phyloP scores from a whole-genome alignment of 1,140 invertebrate species.

The Hycleus phaleratus region DNA sequence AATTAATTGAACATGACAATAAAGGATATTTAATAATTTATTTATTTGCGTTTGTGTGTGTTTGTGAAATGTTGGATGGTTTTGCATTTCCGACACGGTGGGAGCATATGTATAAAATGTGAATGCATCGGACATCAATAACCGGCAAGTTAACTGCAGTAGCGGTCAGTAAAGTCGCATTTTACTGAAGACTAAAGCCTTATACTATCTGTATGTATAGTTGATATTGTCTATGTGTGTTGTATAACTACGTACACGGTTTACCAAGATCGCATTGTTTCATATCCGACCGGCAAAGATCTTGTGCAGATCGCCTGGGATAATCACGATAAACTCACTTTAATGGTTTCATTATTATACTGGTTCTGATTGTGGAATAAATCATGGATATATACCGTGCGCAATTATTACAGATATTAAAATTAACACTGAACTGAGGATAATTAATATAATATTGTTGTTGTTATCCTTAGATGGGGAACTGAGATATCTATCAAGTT shows the following conservation, averaged over 20 bases:
- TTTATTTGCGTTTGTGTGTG: neutral
- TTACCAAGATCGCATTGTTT: conserved; percentile 13
- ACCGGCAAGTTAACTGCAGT: conserved; percentile 16
- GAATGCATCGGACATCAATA: conserved; percentile 14
- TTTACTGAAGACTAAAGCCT: neutral
- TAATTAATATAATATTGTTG: conserved; percentile 15
- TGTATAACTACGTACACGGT: neutral
- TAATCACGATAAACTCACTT: conserved; percentile 21
- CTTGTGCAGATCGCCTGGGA: conserved; percentile 16
- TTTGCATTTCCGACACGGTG: too few relatives aligned
- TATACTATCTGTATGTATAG: neutral
- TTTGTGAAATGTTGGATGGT: too few relatives aligned
- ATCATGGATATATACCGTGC: conserved; percentile 12
- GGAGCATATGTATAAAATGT: conserved; percentile 7
- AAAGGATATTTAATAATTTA: neutral
- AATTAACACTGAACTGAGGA: conserved; percentile 17
- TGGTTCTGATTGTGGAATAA: conserved; percentile 24
- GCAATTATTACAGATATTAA: conserved; percentile 22
- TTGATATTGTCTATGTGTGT: neutral
- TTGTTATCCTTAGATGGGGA: neutral
- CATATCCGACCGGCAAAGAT: neutral
- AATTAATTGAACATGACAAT: neutral
- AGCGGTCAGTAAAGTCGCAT: conserved; percentile 5
- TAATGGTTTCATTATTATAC: conserved; percentile 28
- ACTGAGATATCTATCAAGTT: conserved; percentile 1